Evolutionary conservation across 2,113 vertebrate species (phyloP), one percentile per base, ranked within the genome.

Genomic region (Ramphastos sulfuratus): DNA sequence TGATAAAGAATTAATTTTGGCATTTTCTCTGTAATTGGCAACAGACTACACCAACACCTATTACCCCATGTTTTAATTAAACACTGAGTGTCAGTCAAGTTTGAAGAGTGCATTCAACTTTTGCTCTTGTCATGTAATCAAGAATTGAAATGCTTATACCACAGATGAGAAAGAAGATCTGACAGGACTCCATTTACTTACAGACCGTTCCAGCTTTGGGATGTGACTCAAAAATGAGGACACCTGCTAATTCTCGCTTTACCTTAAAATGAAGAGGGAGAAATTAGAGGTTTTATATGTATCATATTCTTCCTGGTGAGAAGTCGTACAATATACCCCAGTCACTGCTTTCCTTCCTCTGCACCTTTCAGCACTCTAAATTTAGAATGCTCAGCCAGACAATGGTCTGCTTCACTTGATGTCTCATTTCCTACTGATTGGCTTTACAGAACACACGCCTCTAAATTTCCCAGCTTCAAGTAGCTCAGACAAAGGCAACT

Each of bases 201-300:
- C 99, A 97, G 80, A 99, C 99, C 5, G 99, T 99, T 96, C 99
- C 99, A 95, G 98, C 98, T 97, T 99, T 99, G 63, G 98, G 98
- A 80, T 99, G 99, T 24, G 99, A 99, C 97, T 99, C 99, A 95
- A 99, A 99, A 93, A 99, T 98, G 71, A 99, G 98, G 82, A 99
- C 98, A 63, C 99, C 99, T 13, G 99, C 98, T 93, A 99, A 97
- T 82, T 99, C 99, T 80, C 98, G 97, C 94, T 99, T 99, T 46
- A 99, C 99, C 99, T 99, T 97, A 73, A 94, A 97, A 97, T 7
- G 74, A 63, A 89, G 66, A 96, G 59, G 96, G 33, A 81, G 66
- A 83, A 85, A 85, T 94, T 56, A 74, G 66, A 75, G 78, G 9
- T 82, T 85, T 91, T 55, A 18, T 27, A 59, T 0, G 2, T n/a